Evolutionary conservation across 1,140 invertebrate genomes (phyloP), one percentile per base, ranked within the genome.

Genomic region (Pomphorhynchus laevis): DNA sequence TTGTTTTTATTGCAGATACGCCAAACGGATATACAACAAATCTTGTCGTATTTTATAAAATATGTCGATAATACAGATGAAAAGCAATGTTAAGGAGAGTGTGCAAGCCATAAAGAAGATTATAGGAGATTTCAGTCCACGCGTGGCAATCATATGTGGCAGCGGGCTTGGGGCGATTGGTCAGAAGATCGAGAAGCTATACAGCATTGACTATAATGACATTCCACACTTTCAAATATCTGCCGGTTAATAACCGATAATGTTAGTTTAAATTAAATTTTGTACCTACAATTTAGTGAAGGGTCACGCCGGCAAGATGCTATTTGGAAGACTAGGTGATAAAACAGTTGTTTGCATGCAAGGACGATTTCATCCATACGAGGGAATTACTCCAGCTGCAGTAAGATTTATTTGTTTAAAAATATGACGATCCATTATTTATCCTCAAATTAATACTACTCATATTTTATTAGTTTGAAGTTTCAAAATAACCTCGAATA

Each of bases 131-230:
- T n/a, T n/a, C n/a, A n/a, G n/a, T n/a, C 80, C 80, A 6, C 66
- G 65, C 48, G 68, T 91, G 47, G 80, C 72, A n/a, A 74, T 93
- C 36, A 79, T 91, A 48, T 89, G 80, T 55, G 82, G 82, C 6
- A 76, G 76, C 14, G 82, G 82, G 47, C 64, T 91, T 49, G 74
- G 73, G 46, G 66, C 67, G 0, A 56, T 91, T 17, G 76, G 71
- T 4, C 72, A 86, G 34, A 62, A 62, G 6, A 58, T 91, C 16
- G 59, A 63, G 29, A 64, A 80, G n/a, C 59, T 64, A 21, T 64
- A 69, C 44, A 59, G 63, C 21, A 70, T 91, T 48, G 65, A 68
- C 0, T 93, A 91, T 50, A 65, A 70, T 44, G 66, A 71, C 16
- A 82, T 89, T 40, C 79, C 79, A 3, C 66, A 77, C 51, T 89